Conservation (phyloP, 2,113 vertebrate genomes). For the Otocyon megalotis region DNA sequence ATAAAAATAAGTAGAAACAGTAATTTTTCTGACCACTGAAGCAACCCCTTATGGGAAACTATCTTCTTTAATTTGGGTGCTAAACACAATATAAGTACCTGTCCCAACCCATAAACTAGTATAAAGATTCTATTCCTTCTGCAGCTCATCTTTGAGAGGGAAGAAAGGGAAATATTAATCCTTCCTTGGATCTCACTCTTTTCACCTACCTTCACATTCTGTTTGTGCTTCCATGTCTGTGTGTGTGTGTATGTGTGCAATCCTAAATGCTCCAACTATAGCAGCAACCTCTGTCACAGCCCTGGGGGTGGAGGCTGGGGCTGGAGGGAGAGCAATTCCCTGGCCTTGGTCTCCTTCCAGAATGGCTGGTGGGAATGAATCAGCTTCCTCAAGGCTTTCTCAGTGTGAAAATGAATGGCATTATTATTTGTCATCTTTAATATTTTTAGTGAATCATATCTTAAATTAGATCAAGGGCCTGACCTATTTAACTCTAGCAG, state of each 20-base stretch:
- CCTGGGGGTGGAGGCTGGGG: neutral
- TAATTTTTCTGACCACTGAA: neutral
- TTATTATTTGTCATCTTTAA: constrained; percentile 39
- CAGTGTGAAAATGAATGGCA: neutral
- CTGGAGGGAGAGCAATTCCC: neutral
- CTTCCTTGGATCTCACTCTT: neutral
- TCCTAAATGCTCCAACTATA: neutral
- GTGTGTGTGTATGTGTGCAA: neutral
- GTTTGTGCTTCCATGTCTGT: neutral
- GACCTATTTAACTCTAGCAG: constrained; percentile 19
- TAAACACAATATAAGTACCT: neutral
- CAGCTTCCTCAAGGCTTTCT: neutral
- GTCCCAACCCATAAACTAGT: neutral
- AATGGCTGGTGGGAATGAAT: neutral
- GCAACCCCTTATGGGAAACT: neutral
- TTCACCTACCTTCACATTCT: neutral
- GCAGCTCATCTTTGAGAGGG: neutral
- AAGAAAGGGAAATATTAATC: neutral
- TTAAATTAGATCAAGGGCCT: constrained; percentile 49
- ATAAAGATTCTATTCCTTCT: neutral
- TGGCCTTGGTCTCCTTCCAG: neutral
- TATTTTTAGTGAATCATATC: constrained; percentile 63
- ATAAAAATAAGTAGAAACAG: neutral
- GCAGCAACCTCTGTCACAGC: neutral
- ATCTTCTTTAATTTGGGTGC: constrained; percentile 13